A percentile compares a stretch with the other conserved stretches of the same genome.
These are phyloP conservation scores for Folsomia candida DNA, from an alignment of 2,888 invertebrate genomes.

Conservation along the genomic window DNA sequence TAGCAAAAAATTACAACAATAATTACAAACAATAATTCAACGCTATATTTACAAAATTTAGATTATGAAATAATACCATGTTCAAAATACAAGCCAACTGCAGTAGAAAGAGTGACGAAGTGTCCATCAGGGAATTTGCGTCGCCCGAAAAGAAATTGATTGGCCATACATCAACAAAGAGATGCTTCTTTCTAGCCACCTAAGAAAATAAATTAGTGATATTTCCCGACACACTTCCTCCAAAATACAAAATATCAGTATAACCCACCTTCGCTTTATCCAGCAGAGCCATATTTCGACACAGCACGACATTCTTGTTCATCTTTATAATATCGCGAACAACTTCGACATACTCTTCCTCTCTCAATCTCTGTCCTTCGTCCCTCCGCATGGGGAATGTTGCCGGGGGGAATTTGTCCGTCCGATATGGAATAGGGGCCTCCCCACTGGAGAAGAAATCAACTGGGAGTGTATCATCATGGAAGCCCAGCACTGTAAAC, in stretches of 20 bases:
- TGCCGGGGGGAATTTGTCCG: constrained; percentile 43
- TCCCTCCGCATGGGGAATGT: constrained; percentile 38
- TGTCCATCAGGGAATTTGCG: constrained; percentile 75
- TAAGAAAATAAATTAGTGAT: constrained; percentile 10
- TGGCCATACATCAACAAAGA: constrained; percentile 96
- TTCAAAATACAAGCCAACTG: constrained; percentile 94
- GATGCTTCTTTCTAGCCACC: constrained; percentile 60
- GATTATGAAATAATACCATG: constrained; percentile 61
- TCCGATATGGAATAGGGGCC: constrained; percentile 40
- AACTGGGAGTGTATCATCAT: constrained; percentile 70
- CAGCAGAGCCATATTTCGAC: constrained; percentile 82
- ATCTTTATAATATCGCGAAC: constrained; percentile 84
- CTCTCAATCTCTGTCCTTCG: constrained; percentile 34
- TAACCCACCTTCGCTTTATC: constrained; percentile 66
- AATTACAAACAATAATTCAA: background rate
- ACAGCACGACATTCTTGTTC: constrained; percentile 91
- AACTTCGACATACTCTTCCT: constrained; percentile 74
- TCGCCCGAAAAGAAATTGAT: constrained; percentile 81
- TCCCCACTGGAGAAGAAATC: constrained; percentile 67
- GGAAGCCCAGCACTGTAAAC: constrained; percentile 73
- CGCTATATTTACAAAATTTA: constrained; percentile 1
- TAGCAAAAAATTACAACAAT: constrained; percentile 47
- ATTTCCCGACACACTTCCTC: too few relatives aligned
- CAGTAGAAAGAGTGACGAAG: constrained; percentile 89
- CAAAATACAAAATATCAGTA: constrained; percentile 44